Percentiles rank a stretch among this genome's conserved stretches.
Conservation (phyloP, 2,797 vertebrate species). For the Babyrousa celebensis region DNA sequence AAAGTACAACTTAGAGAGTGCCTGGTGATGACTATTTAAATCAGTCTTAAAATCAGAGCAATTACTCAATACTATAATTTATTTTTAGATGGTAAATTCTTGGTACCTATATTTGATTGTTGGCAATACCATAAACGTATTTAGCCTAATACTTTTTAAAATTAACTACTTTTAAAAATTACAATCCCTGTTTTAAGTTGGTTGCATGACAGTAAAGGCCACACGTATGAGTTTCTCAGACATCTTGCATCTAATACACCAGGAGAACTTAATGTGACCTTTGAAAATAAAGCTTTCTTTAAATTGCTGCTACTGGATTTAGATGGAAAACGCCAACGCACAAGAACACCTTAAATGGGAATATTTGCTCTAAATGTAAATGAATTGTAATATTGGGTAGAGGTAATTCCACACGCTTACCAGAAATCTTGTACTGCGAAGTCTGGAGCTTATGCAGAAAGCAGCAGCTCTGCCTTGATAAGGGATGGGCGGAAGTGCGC, state of each 20-base stretch:
- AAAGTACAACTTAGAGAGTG: constrained; percentile 61
- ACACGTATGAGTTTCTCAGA: background rate
- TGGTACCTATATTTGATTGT: constrained; percentile 42
- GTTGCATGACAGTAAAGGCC: background rate
- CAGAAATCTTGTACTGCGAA: background rate
- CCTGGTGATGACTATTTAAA: constrained; percentile 65
- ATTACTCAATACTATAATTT: constrained; percentile 46
- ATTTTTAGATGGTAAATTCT: constrained; percentile 68
- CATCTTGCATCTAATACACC: background rate
- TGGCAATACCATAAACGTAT: background rate
- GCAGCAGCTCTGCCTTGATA: background rate
- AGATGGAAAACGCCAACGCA: constrained; percentile 11
- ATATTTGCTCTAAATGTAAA: background rate
- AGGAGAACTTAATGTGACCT: constrained; percentile 8
- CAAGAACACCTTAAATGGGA: background rate
- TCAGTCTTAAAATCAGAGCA: constrained; percentile 45
- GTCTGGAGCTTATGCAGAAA: background rate
- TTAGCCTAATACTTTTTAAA: background rate
- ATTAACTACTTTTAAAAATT: constrained; percentile 6
- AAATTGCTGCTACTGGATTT: background rate
- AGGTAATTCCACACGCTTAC: background rate
- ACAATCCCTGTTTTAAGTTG: background rate
- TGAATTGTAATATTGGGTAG: background rate
- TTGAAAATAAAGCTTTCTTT: constrained; percentile 11
- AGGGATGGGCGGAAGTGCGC: accelerated